A percentile compares a stretch with the other conserved stretches of the same genome.
Conservation (phyloP, 2,113 vertebrate genomes). For the Ploceus nigricollis region DNA sequence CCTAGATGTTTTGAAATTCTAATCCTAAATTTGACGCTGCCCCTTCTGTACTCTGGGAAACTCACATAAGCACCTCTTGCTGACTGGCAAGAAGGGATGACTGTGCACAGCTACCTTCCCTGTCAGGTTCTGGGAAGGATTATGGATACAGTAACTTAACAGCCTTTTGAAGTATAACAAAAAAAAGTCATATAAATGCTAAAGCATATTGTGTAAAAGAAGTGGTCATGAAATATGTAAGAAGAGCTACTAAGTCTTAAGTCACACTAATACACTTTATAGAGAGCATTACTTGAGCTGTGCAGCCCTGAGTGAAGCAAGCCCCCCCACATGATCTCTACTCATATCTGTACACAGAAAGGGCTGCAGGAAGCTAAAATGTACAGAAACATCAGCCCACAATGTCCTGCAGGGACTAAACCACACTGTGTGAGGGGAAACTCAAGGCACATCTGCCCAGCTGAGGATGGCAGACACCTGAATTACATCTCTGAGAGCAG, state of each 20-base stretch:
- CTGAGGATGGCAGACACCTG: background rate
- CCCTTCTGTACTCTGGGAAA: background rate
- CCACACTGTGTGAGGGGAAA: background rate
- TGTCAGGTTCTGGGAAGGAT: background rate
- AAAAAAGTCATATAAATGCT: background rate
- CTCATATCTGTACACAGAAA: background rate
- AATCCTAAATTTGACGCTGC: background rate
- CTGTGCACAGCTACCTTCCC: background rate
- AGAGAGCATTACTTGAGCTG: background rate
- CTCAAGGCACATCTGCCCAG: background rate
- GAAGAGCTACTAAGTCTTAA: background rate
- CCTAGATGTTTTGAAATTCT: background rate
- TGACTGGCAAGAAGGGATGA: background rate
- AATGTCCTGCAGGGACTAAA: background rate
- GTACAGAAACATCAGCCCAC: background rate
- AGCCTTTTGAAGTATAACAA: background rate
- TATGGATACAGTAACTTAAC: background rate
- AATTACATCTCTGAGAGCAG: background rate
- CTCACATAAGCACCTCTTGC: background rate
- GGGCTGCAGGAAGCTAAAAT: background rate
- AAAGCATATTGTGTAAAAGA: background rate
- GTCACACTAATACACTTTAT: background rate
- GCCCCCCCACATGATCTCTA: background rate
- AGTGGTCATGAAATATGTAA: background rate
- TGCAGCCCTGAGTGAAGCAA: background rate